Base-by-base conservation (phyloP, 2,888 invertebrate genomes). In the Dicycla oo region DNA sequence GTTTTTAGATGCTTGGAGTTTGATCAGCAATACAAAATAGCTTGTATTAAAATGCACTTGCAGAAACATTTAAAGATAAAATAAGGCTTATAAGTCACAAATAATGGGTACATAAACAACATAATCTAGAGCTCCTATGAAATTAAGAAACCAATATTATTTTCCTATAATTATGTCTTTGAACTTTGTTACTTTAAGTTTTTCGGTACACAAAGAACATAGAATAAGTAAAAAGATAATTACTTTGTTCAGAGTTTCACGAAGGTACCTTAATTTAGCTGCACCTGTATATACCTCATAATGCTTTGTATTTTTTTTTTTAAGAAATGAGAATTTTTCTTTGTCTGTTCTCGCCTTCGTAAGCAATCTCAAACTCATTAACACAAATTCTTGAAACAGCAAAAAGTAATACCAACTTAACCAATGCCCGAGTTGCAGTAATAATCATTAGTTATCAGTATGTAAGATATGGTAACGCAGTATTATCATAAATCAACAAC, bases 161-260 rank as follows among this genome's bases (percentile, higher is more conserved):
- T 57, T 51, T 45, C 38, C 4, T 20, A 15, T 38, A 49, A 30
- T 15, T 38, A 45, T 64, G 54, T 51, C 53, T 70, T 75, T 77
- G 64, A 75, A 54, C 70, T 63, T 75, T 58, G 34, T 77, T 43
- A 45, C 60, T 63, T 53, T 23, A 34, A 63, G 69, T 77, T 70
- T 66, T 26, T 45, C 47, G 30, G 61, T 45, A 53, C 47, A 78
- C 40, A 77, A 66, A 73, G 57, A 53, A 56, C 34, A n/a, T 23
- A 45, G 34, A 20, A 73, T 65, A 57, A 62, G n/a, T 30, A 26
- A 57, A 47, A 57, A 43, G 57, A 66, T 73, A 77, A 78, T 77
- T 57, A 66, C 65, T 66, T 66, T 6, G 47, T 53, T 57, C 57
- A 30, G 51, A 72, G 62, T 62, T 62, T 62, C 34, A 26, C 13